These are phyloP conservation scores for Bradypodion ventrale DNA, from an alignment of 2,797 vertebrate genomes.

Conservation along the genomic window DNA sequence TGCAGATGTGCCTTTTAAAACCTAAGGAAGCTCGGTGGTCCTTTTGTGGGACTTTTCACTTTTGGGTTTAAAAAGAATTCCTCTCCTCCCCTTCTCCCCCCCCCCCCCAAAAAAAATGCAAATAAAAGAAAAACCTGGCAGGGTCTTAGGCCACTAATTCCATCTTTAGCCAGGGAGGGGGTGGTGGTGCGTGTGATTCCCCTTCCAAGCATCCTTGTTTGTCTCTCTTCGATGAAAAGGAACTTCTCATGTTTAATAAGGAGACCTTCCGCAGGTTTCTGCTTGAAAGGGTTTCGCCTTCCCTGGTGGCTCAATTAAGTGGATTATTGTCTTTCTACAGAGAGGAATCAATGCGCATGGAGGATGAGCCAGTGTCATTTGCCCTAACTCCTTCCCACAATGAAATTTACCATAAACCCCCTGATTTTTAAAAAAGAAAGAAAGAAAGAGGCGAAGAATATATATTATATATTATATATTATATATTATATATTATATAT, in stretches of 20 bases:
- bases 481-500: too few relatives aligned
- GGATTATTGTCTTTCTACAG: slow-evolving; percentile 93
- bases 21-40: neutral
- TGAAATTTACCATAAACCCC: slow-evolving; percentile 63
- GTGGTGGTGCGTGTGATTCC: neutral
- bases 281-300: slow-evolving; percentile 79
- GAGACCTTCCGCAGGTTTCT: slow-evolving; percentile 61
- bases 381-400: slow-evolving; percentile 48
- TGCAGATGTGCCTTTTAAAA: too few relatives aligned
- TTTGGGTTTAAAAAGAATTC: neutral
- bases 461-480: too few relatives aligned
- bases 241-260: neutral
- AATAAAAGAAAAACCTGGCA: too few relatives aligned
- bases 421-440: neutral
- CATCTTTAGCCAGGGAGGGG: neutral
- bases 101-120: too few relatives aligned
- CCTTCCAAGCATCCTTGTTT: neutral
- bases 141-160: neutral
- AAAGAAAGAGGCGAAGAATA: neutral
- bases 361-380: slow-evolving; percentile 67
- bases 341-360: slow-evolving; percentile 81
- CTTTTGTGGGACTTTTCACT: neutral
- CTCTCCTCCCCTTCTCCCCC: too few relatives aligned
- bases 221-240: neutral
- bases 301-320: slow-evolving; percentile 96